A percentile compares a stretch with the other conserved stretches of the same genome.
Conservation (phyloP, 2,797 vertebrate genomes). For the Masticophis lateralis region DNA sequence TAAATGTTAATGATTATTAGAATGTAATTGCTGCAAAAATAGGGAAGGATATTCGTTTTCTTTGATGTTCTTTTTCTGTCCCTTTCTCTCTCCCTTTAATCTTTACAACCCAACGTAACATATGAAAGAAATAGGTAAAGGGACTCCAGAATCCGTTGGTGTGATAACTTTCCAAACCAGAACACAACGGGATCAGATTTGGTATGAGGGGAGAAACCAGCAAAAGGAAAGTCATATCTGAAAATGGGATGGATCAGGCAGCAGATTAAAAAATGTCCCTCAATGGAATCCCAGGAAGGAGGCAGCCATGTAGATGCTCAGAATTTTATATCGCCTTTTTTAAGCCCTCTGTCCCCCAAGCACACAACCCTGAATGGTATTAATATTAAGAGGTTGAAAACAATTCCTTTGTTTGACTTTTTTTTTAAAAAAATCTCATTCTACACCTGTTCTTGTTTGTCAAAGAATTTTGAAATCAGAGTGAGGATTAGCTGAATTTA, state of each 20-base stretch:
- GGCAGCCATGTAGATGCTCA: not conserved
- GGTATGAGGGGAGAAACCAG: not conserved
- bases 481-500: not conserved
- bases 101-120: not conserved
- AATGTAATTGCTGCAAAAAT: not conserved
- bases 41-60: not conserved
- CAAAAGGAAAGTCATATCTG: not conserved
- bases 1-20: not conserved
- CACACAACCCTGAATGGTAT: not conserved
- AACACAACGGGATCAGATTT: not conserved
- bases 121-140: not conserved
- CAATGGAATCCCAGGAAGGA: not conserved
- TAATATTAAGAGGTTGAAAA: not conserved
- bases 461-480: not conserved
- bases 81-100: not conserved
- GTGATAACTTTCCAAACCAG: not conserved
- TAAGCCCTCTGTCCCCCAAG: not conserved
- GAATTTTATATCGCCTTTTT: not conserved
- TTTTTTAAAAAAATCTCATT: not conserved
- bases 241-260: not conserved
- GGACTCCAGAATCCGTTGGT: not conserved
- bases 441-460: not conserved
- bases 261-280: not conserved
- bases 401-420: not conserved
- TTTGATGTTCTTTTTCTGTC: not conserved